Percentiles rank a stretch among this genome's conserved stretches.
Conservation (phyloP, 2,797 vertebrate genomes). For the Craterocephalus amniculus region DNA sequence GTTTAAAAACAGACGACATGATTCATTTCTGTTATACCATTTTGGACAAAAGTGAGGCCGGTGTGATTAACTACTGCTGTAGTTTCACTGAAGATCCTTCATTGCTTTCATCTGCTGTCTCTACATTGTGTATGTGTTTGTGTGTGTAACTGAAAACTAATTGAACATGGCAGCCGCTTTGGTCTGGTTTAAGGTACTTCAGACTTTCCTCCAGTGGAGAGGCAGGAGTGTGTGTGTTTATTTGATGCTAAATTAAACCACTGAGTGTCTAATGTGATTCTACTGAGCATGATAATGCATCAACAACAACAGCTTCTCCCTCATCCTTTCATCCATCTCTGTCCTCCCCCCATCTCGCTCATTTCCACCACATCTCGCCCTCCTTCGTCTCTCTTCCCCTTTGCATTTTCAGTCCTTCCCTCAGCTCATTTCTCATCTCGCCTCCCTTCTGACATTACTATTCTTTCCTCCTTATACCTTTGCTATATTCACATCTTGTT, state of each 20-base stretch:
- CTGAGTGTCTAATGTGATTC: slow-evolving; percentile 61
- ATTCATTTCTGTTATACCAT: slow-evolving; percentile 8
- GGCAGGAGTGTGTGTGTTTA: slow-evolving; percentile 22
- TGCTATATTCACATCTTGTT: slow-evolving; percentile 23
- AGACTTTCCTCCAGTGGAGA: slow-evolving; percentile 25
- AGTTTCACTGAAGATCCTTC: slow-evolving; percentile 32
- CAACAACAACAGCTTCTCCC: slow-evolving; percentile 33
- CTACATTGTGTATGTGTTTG: neutral
- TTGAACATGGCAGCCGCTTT: slow-evolving; percentile 55
- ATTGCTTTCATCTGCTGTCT: slow-evolving; percentile 48
- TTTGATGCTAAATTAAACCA: slow-evolving; percentile 58
- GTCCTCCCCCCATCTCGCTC: slow-evolving; percentile 47
- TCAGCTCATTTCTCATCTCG: slow-evolving; percentile 26
- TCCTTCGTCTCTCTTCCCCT: slow-evolving; percentile 30
- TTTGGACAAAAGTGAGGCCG: slow-evolving; percentile 15
- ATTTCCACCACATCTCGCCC: slow-evolving; percentile 33
- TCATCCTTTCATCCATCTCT: slow-evolving; percentile 55
- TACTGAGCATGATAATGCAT: slow-evolving; percentile 51
- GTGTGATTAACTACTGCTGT: slow-evolving; percentile 36
- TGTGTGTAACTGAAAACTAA: slow-evolving; percentile 41
- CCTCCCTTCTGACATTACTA: slow-evolving; percentile 23
- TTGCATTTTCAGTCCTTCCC: slow-evolving; percentile 13
- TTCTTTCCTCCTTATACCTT: slow-evolving; percentile 19
- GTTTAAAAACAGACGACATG: neutral
- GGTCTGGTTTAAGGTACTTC: slow-evolving; percentile 55